Conservation (phyloP, 2,888 invertebrate genomes). For the Chrysolina oricalcia region DNA sequence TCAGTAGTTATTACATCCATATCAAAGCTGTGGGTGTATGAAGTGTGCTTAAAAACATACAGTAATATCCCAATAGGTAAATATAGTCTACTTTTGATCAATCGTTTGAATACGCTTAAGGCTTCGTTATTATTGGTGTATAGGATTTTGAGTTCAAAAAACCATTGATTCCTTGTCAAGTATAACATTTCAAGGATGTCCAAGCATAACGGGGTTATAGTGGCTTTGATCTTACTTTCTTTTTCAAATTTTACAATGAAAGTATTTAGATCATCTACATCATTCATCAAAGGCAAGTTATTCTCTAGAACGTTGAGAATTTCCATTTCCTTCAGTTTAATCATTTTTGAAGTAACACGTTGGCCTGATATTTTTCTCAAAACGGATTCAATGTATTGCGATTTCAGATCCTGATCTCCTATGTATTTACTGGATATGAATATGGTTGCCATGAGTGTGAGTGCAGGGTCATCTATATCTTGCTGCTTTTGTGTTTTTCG, state of each 20-base stretch:
- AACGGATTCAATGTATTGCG: conserved; percentile 54
- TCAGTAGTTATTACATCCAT: conserved; percentile 57
- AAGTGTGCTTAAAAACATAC: conserved; percentile 60
- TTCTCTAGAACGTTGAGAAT: conserved; percentile 60
- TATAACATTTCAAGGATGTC: conserved; percentile 63
- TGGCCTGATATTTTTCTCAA: conserved; percentile 58
- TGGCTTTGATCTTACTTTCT: conserved; percentile 59
- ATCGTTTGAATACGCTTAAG: conserved; percentile 57
- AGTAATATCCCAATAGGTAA: conserved; percentile 64
- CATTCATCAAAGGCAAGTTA: conserved; percentile 61
- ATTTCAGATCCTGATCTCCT: conserved; percentile 63
- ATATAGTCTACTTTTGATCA: conserved; percentile 62
- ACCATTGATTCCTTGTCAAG: conserved; percentile 59
- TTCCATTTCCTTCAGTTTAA: conserved; percentile 61
- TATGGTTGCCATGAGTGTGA: conserved; percentile 59
- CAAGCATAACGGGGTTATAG: conserved; percentile 60
- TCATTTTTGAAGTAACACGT: conserved; percentile 50
- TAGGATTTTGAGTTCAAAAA: conserved; percentile 59
- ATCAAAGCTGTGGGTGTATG: conserved; percentile 59
- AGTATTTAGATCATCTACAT: conserved; percentile 65
- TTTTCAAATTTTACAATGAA: conserved; percentile 62
- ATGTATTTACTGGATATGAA: conserved; percentile 64
- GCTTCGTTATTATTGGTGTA: conserved; percentile 60
- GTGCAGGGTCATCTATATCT: conserved; percentile 59
- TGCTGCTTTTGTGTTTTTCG: conserved; percentile 54